Percentiles rank a stretch among this genome's conserved stretches.
Conservation (phyloP, 2,888 invertebrate genomes). For the Cephus pulcher region DNA sequence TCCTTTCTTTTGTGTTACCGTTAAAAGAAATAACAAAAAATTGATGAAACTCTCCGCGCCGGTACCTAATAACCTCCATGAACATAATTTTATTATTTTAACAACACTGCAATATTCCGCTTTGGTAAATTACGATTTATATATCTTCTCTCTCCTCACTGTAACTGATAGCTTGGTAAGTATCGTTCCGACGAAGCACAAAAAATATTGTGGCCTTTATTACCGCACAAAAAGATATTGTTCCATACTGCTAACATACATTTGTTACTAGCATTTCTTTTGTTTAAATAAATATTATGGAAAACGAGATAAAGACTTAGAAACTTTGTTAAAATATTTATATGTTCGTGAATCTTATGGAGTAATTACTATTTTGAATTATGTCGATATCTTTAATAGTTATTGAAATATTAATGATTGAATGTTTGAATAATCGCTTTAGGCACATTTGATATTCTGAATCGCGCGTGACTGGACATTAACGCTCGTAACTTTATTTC, state of each 20-base stretch:
- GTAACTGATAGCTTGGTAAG: background rate
- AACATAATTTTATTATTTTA: constrained; percentile 9
- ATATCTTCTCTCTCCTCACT: background rate
- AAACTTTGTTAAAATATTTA: background rate
- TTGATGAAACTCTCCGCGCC: background rate
- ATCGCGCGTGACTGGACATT: too few species aligned
- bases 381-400: background rate
- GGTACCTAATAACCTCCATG: background rate
- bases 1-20: constrained; percentile 1
- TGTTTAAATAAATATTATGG: background rate
- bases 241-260: background rate
- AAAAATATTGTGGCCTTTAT: background rate
- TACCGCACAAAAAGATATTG: background rate
- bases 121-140: constrained; percentile 4
- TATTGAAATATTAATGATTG: background rate
- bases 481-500: too few species aligned
- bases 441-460: too few species aligned
- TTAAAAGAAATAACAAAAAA: constrained; percentile 1
- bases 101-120: background rate
- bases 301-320: background rate
- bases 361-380: background rate
- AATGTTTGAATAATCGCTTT: too few species aligned
- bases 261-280: background rate
- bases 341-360: background rate
- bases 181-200: background rate